Evolutionary conservation across 2,113 vertebrate genomes (phyloP), one percentile per base, ranked within the genome.

Genomic region (Peucedramus taeniatus): DNA sequence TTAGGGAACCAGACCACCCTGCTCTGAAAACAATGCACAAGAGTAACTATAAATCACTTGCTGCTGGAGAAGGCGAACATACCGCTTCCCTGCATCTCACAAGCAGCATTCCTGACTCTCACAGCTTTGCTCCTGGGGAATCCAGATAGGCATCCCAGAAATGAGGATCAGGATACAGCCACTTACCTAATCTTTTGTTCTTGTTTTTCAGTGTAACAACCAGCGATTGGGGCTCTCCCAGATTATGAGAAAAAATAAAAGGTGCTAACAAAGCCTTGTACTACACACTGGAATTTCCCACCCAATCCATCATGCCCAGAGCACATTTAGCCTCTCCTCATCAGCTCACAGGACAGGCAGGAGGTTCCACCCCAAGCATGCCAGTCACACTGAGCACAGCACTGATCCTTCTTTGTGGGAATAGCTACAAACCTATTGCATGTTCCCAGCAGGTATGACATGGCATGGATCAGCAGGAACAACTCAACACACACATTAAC

Each of bases 361-460:
- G 24, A 45, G 22, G 11, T 64, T 57, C 21, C 6, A 20, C 6
- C 33, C 33, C 8, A 2, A 53, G 53, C 2, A 1, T 3, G 2
- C 10, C 1, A 5, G 35, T 27, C 47, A 27, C 47, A 54, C 15
- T 6, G 33, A 63, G 21, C 42, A 50, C 53, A 39, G 35, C 44
- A 6, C 30, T 14, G 30, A 65, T 28, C 23, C 50, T 30, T 8
- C 54, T 47, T 59, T 11, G 0, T 10, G 37, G 65, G 51, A 92
- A 88, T 1, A 53, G 24, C 19, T 31, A 39, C 31, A 16, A 86
- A 66, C 17, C 6, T 40, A 37, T 20, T 17, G 28, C 2, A 0
- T 2, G 1, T 19, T 87, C 70, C 60, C 65, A 35, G 59, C 50
- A 82, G 31, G 45, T 45, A 21, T 33, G 40, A 84, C 7, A 12